Evolutionary conservation across 1,140 invertebrate genomes (phyloP).

Genomic region (Penaeus japonicus): DNA sequence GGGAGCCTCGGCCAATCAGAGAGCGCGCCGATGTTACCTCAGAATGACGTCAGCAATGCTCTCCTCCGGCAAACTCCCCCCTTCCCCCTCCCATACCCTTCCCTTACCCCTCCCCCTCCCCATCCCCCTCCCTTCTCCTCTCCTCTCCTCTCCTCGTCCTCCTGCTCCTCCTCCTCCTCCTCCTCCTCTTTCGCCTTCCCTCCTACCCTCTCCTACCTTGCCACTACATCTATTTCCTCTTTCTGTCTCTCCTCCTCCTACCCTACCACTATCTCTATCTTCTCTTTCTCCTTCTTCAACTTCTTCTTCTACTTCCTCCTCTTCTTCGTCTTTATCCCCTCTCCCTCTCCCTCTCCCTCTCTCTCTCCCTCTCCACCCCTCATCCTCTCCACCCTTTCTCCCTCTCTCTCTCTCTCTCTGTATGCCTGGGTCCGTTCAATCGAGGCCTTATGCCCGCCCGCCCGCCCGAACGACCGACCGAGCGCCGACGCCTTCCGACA

Average conservation of each 20-base stretch:
- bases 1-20: conserved; percentile 19
- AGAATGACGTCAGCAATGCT: conserved; percentile 34
- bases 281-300: background rate
- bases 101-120: background rate
- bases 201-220: background rate
- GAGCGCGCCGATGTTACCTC: background rate
- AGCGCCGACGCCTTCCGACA: no score
- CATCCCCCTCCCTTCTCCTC: background rate
- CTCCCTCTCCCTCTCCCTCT: background rate
- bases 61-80: background rate
- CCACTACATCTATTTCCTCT: no score
- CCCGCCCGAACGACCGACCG: no score
- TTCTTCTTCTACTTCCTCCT: no score
- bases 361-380: background rate
- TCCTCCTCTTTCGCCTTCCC: background rate
- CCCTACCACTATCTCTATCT: background rate
- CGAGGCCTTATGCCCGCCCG: no score
- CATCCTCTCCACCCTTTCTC: background rate
- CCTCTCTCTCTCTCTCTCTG: no score
- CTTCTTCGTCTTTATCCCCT: no score
- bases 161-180: background rate
- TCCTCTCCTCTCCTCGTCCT: background rate
- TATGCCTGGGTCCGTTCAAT: no score
- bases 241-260: background rate
- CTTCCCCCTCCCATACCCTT: background rate